A percentile compares a stretch with the other conserved stretches of the same genome.
Conservation (phyloP, 2,888 invertebrate genomes). For the Apamea epomidion region DNA sequence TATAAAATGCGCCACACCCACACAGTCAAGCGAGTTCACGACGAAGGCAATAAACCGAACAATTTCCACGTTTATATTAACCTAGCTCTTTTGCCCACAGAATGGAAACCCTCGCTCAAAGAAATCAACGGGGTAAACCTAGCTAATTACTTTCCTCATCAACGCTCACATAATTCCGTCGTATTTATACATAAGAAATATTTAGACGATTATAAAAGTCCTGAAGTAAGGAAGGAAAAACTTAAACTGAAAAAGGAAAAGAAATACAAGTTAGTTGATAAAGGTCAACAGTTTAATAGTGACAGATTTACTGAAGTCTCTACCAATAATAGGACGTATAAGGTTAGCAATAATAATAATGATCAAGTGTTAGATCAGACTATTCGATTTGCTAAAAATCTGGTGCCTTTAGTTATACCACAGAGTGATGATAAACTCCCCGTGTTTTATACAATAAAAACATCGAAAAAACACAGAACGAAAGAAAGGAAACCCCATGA, state of each 20-base stretch:
- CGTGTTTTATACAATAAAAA: constrained; percentile 81
- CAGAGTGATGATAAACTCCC: constrained; percentile 73
- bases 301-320: constrained; percentile 57
- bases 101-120: constrained; percentile 63
- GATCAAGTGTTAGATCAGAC: constrained; percentile 81
- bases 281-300: constrained; percentile 73
- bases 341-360: constrained; percentile 63
- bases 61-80: constrained; percentile 41
- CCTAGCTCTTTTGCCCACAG: constrained; percentile 65
- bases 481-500: constrained; percentile 67
- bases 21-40: constrained; percentile 15
- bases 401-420: constrained; percentile 82
- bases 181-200: constrained; percentile 83
- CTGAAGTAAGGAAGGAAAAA: constrained; percentile 54
- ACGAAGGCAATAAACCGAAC: constrained; percentile 22
- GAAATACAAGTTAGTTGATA: constrained; percentile 68
- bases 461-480: constrained; percentile 74
- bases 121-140: constrained; percentile 79
- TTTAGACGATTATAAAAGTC: constrained; percentile 58
- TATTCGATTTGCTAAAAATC: constrained; percentile 81
- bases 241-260: constrained; percentile 61
- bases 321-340: constrained; percentile 62
- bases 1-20: constrained; percentile 22
- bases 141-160: constrained; percentile 79
- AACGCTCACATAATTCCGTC: constrained; percentile 79